These are phyloP conservation scores for Tychaedon coryphoeus DNA, from an alignment of 2,113 vertebrate species.

Conservation along the genomic window DNA sequence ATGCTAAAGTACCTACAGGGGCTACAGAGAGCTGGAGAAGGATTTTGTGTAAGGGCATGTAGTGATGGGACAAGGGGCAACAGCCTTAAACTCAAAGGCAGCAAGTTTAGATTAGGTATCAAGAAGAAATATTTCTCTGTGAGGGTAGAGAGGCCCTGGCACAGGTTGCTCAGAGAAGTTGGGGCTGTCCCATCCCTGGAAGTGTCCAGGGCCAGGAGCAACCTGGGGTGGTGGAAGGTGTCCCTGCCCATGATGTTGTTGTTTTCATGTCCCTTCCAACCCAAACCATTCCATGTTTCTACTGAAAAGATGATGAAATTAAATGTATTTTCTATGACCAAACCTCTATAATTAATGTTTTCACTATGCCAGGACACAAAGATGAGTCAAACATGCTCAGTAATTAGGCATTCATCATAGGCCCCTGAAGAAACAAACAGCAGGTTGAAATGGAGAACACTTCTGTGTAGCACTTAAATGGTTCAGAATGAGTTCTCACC, in stretches of 20 bases:
- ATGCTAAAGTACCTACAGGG: not conserved
- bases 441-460: not conserved
- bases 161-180: not conserved
- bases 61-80: not conserved
- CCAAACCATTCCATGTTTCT: not conserved
- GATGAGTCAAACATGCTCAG: not conserved
- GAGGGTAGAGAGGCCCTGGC: not conserved
- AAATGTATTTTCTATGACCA: not conserved
- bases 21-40: not conserved
- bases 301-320: not conserved
- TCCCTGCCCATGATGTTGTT: not conserved
- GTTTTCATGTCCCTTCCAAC: not conserved
- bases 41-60: not conserved
- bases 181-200: not conserved
- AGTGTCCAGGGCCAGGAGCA: not conserved
- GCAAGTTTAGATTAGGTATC: not conserved
- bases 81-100: not conserved
- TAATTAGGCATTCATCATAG: not conserved
- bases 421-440: slow-evolving; percentile 10
- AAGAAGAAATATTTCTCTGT: not conserved
- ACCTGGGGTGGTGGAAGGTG: not conserved
- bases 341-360: slow-evolving; percentile 3
- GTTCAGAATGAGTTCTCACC: not conserved
- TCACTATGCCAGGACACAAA: not conserved
- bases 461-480: not conserved